These are phyloP conservation scores for Punctoribates punctum DNA, from an alignment of 2,888 invertebrate species.

Conservation along the genomic window DNA sequence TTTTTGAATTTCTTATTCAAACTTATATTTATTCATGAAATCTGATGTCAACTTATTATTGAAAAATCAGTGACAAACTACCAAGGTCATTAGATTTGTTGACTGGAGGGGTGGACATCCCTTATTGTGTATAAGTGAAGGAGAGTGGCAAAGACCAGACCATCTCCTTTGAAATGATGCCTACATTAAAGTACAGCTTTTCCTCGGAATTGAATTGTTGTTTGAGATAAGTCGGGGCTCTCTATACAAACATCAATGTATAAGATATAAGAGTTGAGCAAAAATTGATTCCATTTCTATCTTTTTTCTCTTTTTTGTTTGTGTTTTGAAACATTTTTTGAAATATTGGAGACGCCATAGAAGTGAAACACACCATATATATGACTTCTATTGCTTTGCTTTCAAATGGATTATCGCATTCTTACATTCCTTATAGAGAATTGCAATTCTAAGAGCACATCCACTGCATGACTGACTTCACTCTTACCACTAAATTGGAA, in stretches of 20 bases:
- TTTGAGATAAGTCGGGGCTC: slow-evolving; percentile 6
- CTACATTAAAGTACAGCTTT: slow-evolving; percentile 15
- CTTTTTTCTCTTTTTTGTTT: not conserved
- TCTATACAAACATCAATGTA: slow-evolving; percentile 27
- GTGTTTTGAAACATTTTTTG: slow-evolving; percentile 31
- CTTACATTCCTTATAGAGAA: not conserved
- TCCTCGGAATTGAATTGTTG: slow-evolving; percentile 4
- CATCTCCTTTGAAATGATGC: not conserved
- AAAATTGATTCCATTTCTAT: slow-evolving; percentile 10
- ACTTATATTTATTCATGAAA: not conserved
- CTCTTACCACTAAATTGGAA: slow-evolving; percentile 23
- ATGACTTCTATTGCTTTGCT: not conserved
- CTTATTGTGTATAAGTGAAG: too few relatives aligned
- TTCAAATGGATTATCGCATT: slow-evolving; percentile 34
- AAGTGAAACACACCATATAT: not conserved
- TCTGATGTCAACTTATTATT: too few relatives aligned
- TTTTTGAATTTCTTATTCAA: too few relatives aligned
- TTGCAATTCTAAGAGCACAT: not conserved
- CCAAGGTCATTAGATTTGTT: too few relatives aligned
- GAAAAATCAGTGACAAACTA: too few relatives aligned
- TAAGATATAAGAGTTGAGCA: not conserved
- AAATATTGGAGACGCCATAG: slow-evolving; percentile 21
- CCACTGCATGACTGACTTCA: slow-evolving; percentile 10
- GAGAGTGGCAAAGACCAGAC: not conserved
- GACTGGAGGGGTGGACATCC: too few relatives aligned